Conservation (phyloP, 2,113 vertebrate genomes). For the Sialia sialis region DNA sequence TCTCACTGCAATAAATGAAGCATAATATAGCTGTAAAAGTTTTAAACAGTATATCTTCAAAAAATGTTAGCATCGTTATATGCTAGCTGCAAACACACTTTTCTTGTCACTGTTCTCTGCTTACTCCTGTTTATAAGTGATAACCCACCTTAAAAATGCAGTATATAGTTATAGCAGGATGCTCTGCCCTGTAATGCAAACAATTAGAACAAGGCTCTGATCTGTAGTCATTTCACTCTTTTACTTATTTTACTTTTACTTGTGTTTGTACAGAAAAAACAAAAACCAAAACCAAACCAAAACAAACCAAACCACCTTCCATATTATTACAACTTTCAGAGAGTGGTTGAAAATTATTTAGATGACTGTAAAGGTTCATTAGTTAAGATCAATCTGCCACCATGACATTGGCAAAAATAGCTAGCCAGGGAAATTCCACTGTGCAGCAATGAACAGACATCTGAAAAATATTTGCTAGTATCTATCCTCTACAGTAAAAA, state of each 20-base stretch:
- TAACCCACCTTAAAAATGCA: neutral
- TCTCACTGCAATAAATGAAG: neutral
- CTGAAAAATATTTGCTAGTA: neutral
- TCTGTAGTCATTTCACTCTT: neutral
- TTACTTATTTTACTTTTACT: neutral
- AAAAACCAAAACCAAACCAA: neutral
- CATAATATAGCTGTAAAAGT: neutral
- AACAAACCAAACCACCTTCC: neutral
- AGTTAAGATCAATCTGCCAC: neutral
- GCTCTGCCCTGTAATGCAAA: neutral
- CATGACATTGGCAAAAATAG: neutral
- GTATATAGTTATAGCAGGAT: neutral
- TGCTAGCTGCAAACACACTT: neutral
- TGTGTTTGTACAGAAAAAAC: neutral
- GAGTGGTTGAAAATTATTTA: neutral
- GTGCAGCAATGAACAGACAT: neutral
- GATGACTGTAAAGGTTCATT: neutral
- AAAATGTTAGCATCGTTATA: neutral
- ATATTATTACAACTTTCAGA: neutral
- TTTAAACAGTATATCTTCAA: neutral
- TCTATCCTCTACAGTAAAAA: neutral
- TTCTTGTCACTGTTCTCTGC: fast-evolving
- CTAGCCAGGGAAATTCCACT: neutral
- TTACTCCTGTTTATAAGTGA: neutral
- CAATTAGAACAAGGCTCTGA: neutral